A percentile compares a stretch with the other conserved stretches of the same genome.
These are phyloP conservation scores for Miniopterus natalensis DNA, from an alignment of 2,113 vertebrate species.

Conservation along the genomic window DNA sequence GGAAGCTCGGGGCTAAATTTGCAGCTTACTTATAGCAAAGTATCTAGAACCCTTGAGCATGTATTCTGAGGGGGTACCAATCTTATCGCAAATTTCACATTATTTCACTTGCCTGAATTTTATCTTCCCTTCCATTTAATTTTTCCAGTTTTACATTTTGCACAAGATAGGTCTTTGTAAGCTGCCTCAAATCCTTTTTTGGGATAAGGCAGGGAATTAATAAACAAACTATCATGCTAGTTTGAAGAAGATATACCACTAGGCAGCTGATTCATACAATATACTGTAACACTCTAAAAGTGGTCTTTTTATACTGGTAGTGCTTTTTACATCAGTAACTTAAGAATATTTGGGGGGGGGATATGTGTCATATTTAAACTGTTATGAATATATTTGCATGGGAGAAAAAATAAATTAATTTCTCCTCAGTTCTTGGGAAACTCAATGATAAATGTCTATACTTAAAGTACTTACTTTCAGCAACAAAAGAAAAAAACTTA, in stretches of 20 bases:
- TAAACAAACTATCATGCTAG: neutral
- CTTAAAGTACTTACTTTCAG: constrained; percentile 34
- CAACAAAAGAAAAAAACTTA: constrained; percentile 21
- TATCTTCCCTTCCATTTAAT: constrained; percentile 14
- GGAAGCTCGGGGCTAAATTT: neutral
- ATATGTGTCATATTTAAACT: constrained; percentile 3
- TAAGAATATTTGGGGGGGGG: neutral
- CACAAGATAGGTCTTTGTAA: neutral
- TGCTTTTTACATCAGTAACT: constrained; percentile 27
- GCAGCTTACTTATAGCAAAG: neutral
- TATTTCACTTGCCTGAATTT: constrained; percentile 34
- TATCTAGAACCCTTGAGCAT: neutral
- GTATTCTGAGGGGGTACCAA: neutral
- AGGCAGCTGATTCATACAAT: neutral
- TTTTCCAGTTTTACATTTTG: constrained; percentile 38
- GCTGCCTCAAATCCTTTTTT: neutral
- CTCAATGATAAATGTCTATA: neutral
- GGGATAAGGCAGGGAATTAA: neutral
- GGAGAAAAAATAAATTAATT: neutral
- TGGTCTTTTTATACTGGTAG: neutral
- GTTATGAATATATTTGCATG: neutral
- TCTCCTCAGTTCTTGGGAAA: constrained; percentile 49
- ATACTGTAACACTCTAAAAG: neutral
- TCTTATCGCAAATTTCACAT: constrained; percentile 10
- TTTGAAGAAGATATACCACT: neutral